A percentile compares a stretch with the other conserved stretches of the same genome.
Conservation (phyloP, 1,140 invertebrate genomes). For the Drosophila bipectinata region DNA sequence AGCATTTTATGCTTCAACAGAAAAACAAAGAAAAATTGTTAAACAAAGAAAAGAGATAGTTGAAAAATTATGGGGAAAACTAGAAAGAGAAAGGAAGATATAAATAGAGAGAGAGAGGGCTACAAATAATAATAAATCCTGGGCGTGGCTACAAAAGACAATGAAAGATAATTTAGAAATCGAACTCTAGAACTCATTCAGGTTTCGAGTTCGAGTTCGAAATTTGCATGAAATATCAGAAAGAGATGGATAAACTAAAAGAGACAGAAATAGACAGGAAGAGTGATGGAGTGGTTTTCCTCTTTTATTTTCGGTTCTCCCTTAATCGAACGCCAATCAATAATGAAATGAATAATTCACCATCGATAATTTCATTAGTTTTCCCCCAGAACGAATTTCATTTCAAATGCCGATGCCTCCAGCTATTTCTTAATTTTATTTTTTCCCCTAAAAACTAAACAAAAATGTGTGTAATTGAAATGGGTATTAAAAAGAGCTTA, state of each 20-base stretch:
- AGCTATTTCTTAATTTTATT: too few species aligned
- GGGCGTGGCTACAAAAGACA: slow-evolving; percentile 54
- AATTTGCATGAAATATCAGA: slow-evolving; percentile 26
- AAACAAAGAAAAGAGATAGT: slow-evolving; percentile 5
- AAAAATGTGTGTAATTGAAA: too few species aligned
- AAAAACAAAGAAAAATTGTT: slow-evolving; percentile 33
- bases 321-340: slow-evolving; percentile 11
- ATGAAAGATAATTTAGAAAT: slow-evolving; percentile 45
- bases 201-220: background rate
- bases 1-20: slow-evolving; percentile 28
- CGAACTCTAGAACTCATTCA: slow-evolving; percentile 19
- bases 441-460: too few species aligned
- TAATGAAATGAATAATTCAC: slow-evolving; percentile 24
- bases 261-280: background rate
- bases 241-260: background rate
- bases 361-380: slow-evolving; percentile 14
- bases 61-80: background rate
- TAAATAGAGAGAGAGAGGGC: background rate
- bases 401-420: background rate
- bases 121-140: slow-evolving; percentile 6
- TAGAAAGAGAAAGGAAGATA: background rate
- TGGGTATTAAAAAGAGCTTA: too few species aligned
- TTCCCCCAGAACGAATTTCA: slow-evolving; percentile 1
- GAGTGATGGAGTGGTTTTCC: background rate
- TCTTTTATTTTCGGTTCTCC: background rate